A percentile compares a stretch with the other conserved stretches of the same genome.
These are phyloP conservation scores for Drosophila robusta DNA, from an alignment of 2,888 invertebrate genomes.

Conservation along the genomic window DNA sequence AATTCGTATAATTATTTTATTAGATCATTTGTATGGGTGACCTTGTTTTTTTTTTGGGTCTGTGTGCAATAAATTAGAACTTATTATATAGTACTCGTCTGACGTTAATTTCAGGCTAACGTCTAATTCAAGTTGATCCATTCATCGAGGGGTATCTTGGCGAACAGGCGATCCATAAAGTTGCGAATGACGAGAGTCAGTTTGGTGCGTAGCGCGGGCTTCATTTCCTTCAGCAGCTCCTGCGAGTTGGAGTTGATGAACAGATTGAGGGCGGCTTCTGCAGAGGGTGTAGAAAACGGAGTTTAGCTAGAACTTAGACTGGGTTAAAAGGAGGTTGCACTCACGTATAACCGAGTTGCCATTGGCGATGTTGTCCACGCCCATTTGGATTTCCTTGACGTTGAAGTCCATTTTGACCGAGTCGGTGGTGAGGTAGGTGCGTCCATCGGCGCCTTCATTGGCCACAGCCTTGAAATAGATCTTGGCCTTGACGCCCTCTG, in stretches of 20 bases:
- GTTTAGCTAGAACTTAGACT: not conserved
- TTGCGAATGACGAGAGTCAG: constrained; percentile 90
- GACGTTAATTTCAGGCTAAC: constrained; percentile 3
- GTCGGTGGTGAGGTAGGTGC: constrained; percentile 89
- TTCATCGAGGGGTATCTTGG: constrained; percentile 91
- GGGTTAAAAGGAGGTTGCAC: constrained; percentile 74
- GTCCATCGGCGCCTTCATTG: constrained; percentile 87
- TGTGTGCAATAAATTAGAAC: constrained; percentile 69
- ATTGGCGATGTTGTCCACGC: constrained; percentile 93
- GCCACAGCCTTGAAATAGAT: constrained; percentile 92
- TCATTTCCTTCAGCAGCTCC: constrained; percentile 94
- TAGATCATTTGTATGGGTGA: constrained; percentile 7
- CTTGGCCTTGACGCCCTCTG: constrained; percentile 93
- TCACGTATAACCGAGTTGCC: constrained; percentile 92
- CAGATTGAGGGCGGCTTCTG: constrained; percentile 93
- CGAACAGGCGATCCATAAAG: constrained; percentile 91
- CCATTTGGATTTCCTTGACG: constrained; percentile 93
- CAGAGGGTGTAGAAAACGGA: constrained; percentile 5
- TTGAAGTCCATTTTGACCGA: constrained; percentile 94
- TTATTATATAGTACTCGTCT: constrained; percentile 37
- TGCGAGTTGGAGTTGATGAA: constrained; percentile 95
- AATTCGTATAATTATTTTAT: constrained; percentile 36
- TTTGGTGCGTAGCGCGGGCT: constrained; percentile 92
- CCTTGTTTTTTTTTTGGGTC: constrained; percentile 1
- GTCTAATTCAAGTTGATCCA: constrained; percentile 87